Evolutionary conservation across 2,113 vertebrate genomes (phyloP), one percentile per base, ranked within the genome.

Genomic region (Larimichthys crocea): DNA sequence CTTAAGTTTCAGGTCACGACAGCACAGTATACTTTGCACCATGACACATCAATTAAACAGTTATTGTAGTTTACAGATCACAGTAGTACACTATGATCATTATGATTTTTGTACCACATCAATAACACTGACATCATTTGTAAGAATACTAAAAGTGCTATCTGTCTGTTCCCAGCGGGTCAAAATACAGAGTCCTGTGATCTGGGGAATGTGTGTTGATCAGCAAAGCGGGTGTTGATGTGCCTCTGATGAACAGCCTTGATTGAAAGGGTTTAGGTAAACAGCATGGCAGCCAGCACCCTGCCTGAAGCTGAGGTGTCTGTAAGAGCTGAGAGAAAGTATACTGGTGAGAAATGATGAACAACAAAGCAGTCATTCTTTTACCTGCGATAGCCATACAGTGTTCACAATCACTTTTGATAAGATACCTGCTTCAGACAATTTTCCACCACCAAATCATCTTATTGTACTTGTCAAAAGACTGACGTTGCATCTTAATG

Each of bases 251-350:
- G 74, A 26, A 62, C 55, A 76, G 68, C 40, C 71, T 57, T 1
- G 86, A 52, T 12, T 79, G 76, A 55, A 80, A 53, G 10, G 76
- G 84, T 83, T 86, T 50, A 6, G 82, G 80, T 63, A 57, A 50
- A 66, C 78, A 88, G 79, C 82, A 89, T 0, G 89, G 88, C 75
- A 80, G 83, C 89, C 91, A 91, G 82, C 67, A 84, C 53, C 0
- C 20, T 1, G 72, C 3, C 15, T 76, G 86, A 29, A 76, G 40
- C 26, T 7, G 81, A 9, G 61, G 74, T 22, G 81, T 76, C 87
- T 92, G 86, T 24, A 48, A 61, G 31, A 65, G 4, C 46, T 65
- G 48, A 35, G 16, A 60, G 26, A 35, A n/a, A 1, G 14, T 16
- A 55, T 3, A 17, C 1, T 10, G 11, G 68, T 44, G 9, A 78